Evolutionary conservation across 1,140 invertebrate genomes (phyloP), one percentile per base, ranked within the genome.

Genomic region (Macrosteles quadrilineatus): DNA sequence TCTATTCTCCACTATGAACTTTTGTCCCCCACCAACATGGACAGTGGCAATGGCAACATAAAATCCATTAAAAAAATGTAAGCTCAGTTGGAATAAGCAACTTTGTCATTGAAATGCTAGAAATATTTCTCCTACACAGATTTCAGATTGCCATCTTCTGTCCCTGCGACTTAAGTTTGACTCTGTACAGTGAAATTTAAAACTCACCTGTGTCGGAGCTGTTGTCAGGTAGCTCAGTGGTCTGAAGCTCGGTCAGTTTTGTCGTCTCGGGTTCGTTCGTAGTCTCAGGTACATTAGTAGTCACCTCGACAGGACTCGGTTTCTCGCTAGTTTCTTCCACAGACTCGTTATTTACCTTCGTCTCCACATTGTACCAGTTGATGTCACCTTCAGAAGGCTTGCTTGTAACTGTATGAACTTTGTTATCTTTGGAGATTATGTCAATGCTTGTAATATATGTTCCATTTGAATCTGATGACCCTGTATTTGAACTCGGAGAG

Each of bases 361-460:
- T 59, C 2, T 59, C 55, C 2, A 59, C 27, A 25, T 29, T 30
- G 27, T 59, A 59, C 55, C 55, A 59, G 27, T 59, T 59, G 23
- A 27, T 59, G 25, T 59, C 55, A 27, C 55, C 55, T 29, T 59
- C 55, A 3, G 21, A 25, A 9, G 55, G 55, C 6, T 14, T 59
- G 6, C 27, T 59, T 2, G 55, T 59, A 25, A 59, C 55, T 9
- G 27, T 9, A 6, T 27, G 21, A 59, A 9, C 23, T 59, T 4
- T 59, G 6, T 59, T 59, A 9, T 59, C 55, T 59, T 59, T 59
- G 2, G 55, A 59, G 3, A 59, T 29, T 27, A 59, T 59, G 25
- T 59, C 55, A 27, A 59, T 21, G n/a, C 55, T 59, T 4, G 55
- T 59, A 27, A 59, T 25, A 59, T 59, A 59, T 11, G 23, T 59